Percentiles rank a stretch among this genome's conserved stretches.
phyloP scores from a whole-genome alignment of 1,140 invertebrate species.

The Drosophila lacertosa region DNA sequence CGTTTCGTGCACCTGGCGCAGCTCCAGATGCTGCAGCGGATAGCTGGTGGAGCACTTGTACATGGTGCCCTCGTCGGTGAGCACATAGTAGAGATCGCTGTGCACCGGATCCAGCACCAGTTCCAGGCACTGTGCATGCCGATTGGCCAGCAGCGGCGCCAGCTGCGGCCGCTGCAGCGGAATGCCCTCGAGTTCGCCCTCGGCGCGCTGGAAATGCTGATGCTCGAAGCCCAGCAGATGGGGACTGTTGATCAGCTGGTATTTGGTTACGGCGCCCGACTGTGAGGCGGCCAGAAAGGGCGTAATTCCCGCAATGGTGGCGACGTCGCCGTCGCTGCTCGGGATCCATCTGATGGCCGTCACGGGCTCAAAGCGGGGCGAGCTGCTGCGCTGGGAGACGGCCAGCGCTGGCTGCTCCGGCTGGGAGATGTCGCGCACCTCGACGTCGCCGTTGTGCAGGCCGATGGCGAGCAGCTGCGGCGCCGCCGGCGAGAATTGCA shows the following conservation, averaged over 20 bases:
- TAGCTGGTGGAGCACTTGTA: slow-evolving; percentile 89
- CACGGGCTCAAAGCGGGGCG: slow-evolving; percentile 87
- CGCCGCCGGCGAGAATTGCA: slow-evolving; percentile 89
- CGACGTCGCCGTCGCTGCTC: slow-evolving; percentile 83
- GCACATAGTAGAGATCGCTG: slow-evolving; percentile 89
- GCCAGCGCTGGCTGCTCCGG: slow-evolving; percentile 85
- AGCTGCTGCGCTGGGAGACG: slow-evolving; percentile 85
- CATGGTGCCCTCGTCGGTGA: slow-evolving; percentile 92
- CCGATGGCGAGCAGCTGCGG: slow-evolving; percentile 91
- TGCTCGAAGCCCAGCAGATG: slow-evolving; percentile 85
- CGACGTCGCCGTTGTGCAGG: slow-evolving; percentile 91
- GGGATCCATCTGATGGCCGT: slow-evolving; percentile 87
- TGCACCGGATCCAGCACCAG: slow-evolving; percentile 88
- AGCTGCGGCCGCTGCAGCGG: slow-evolving; percentile 35
- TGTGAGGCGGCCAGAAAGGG: slow-evolving; percentile 86
- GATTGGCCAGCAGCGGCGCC: slow-evolving; percentile 54
- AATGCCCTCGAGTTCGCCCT: slow-evolving; percentile 87
- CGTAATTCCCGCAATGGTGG: slow-evolving; percentile 42
- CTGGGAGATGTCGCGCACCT: slow-evolving; percentile 88
- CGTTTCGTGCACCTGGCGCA: slow-evolving; percentile 90
- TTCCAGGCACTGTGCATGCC: slow-evolving; percentile 86
- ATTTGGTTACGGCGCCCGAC: slow-evolving; percentile 86
- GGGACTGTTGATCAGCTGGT: slow-evolving; percentile 83
- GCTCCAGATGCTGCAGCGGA: slow-evolving; percentile 87
- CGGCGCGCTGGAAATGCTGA: slow-evolving; percentile 87